These are phyloP conservation scores for Phainopepla nitens DNA, from an alignment of 2,113 vertebrate genomes.

Conservation along the genomic window DNA sequence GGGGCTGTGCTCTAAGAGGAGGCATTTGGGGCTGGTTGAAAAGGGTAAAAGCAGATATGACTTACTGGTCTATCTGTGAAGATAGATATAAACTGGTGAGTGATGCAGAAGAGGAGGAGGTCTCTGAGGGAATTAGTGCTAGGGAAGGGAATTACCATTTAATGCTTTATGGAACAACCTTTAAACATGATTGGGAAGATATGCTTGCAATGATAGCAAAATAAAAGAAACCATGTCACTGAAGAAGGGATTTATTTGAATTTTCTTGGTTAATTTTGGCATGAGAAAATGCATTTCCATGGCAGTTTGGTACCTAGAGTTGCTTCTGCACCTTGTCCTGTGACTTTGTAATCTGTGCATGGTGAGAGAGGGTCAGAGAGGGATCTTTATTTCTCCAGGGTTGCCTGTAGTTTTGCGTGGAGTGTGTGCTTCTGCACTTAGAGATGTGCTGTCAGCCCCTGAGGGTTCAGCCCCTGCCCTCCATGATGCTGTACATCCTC, in stretches of 20 bases:
- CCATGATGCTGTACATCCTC: fast-evolving
- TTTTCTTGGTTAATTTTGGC: slow-evolving; percentile 36
- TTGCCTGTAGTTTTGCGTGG: neutral
- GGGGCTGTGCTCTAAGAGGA: neutral
- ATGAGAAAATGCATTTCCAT: slow-evolving; percentile 29
- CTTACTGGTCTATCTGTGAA: neutral
- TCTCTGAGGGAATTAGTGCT: neutral
- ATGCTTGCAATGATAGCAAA: neutral
- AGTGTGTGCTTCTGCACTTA: neutral
- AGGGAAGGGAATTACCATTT: neutral
- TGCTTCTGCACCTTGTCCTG: neutral
- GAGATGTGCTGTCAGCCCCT: neutral
- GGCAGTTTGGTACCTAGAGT: neutral
- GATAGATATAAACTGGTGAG: neutral
- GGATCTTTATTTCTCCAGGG: neutral
- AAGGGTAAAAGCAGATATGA: neutral
- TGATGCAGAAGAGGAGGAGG: neutral
- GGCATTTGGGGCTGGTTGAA: neutral
- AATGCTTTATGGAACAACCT: slow-evolving; percentile 1
- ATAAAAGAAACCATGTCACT: neutral
- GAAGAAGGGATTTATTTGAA: slow-evolving; percentile 20
- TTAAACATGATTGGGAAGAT: neutral
- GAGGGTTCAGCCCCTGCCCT: neutral
- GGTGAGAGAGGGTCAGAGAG: neutral
- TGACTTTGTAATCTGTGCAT: neutral